Conservation (phyloP, 2,797 vertebrate genomes). For the Emys orbicularis region DNA sequence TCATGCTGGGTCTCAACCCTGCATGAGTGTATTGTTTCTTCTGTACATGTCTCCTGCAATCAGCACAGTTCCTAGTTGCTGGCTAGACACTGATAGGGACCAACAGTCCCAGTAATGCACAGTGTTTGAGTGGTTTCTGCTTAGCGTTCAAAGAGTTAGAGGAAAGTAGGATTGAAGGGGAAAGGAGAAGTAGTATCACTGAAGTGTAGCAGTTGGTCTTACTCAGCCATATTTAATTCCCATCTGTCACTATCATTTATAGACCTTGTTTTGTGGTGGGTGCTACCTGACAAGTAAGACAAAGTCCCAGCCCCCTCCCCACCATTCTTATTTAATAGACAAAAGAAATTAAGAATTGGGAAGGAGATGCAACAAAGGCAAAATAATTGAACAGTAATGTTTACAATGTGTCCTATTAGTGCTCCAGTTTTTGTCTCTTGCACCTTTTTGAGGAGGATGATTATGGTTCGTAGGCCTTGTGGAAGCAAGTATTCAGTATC, state of each 20-base stretch:
- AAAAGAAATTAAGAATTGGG: background rate
- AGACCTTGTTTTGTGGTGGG: background rate
- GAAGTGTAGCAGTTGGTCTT: background rate
- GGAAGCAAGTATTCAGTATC: background rate
- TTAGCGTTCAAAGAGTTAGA: background rate
- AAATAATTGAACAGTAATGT: background rate
- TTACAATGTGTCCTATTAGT: background rate
- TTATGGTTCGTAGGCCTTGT: background rate
- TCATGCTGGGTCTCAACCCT: background rate
- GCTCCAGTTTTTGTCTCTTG: background rate
- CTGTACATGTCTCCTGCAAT: background rate
- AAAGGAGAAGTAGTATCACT: background rate
- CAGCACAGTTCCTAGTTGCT: background rate
- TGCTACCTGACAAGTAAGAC: background rate
- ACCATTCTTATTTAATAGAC: background rate
- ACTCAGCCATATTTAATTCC: background rate
- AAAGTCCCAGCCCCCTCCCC: too few species aligned
- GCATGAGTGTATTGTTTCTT: background rate
- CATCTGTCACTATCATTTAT: background rate
- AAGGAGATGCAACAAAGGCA: background rate
- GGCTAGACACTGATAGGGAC: background rate
- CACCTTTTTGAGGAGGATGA: background rate
- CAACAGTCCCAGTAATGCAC: background rate
- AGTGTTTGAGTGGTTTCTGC: background rate
- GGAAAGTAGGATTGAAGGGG: background rate